These are phyloP conservation scores for Solea solea DNA, from an alignment of 2,113 vertebrate genomes.

Conservation along the genomic window DNA sequence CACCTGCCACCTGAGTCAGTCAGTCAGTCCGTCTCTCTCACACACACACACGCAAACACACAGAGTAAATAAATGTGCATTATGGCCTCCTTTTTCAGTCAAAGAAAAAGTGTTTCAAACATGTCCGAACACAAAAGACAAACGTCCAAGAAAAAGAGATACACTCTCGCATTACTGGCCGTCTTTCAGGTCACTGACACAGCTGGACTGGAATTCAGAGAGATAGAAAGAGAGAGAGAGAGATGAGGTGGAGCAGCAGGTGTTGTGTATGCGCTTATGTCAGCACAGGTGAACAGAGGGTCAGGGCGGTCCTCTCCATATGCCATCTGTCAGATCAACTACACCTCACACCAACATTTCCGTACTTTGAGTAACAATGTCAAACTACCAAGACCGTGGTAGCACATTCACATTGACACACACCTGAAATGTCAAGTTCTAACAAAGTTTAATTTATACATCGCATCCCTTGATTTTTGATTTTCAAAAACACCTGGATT, in stretches of 20 bases:
- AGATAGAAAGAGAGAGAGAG: not conserved
- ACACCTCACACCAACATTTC: conserved; percentile 59
- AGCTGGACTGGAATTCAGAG: conserved; percentile 21
- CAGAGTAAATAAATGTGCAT: conserved; percentile 3
- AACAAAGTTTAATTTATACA: not conserved
- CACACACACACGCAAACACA: conserved; percentile 4
- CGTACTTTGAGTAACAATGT: conserved; percentile 33
- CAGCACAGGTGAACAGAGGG: conserved; percentile 60
- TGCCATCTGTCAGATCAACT: conserved; percentile 69
- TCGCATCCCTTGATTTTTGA: not conserved
- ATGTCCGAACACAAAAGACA: not conserved
- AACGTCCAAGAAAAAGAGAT: not conserved
- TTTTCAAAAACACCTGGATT: not conserved
- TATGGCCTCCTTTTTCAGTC: conserved; percentile 2
- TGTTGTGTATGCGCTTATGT: conserved; percentile 36
- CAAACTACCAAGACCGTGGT: conserved; percentile 15
- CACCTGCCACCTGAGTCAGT: conserved; percentile 53
- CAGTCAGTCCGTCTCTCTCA: conserved; percentile 27
- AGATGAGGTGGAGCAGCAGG: conserved; percentile 31
- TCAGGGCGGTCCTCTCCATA: conserved; percentile 57
- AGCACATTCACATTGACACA: not conserved
- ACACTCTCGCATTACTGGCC: conserved; percentile 1
- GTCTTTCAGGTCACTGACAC: conserved; percentile 10
- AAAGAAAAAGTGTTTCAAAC: conserved; percentile 8
- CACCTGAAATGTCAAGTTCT: conserved; percentile 1